Conservation (phyloP, 2,113 vertebrate genomes). For the Xiphophorus couchianus region DNA sequence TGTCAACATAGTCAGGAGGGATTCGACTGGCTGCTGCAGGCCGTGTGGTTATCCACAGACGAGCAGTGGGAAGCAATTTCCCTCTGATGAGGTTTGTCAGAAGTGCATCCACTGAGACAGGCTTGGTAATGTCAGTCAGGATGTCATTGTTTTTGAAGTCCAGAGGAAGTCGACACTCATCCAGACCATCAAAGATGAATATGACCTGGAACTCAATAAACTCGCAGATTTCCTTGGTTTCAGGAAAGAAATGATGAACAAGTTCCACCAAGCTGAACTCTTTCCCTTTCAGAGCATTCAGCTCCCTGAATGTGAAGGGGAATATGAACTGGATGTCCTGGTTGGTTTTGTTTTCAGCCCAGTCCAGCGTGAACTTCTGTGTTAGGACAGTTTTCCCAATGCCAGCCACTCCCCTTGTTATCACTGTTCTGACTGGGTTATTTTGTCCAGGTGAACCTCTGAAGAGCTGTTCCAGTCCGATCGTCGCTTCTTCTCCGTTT, state of each 20-base stretch:
- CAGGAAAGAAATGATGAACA: constrained; percentile 5
- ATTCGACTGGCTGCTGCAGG: constrained; percentile 6
- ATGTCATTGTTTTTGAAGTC: constrained; percentile 6
- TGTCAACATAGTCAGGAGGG: neutral
- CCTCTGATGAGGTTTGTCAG: constrained; percentile 14
- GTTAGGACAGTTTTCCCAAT: neutral
- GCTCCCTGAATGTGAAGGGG: constrained; percentile 7
- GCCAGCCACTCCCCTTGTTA: neutral
- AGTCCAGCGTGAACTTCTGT: constrained; percentile 13
- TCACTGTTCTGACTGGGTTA: constrained; percentile 1
- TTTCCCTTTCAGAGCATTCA: neutral
- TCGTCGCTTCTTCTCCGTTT: neutral
- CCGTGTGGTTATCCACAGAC: constrained; percentile 3
- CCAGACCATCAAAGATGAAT: constrained; percentile 17
- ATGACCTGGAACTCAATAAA: neutral
- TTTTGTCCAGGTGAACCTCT: neutral
- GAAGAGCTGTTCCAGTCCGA: constrained; percentile 16
- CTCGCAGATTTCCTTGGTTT: neutral
- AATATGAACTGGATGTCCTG: constrained; percentile 3
- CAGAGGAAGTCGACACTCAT: constrained; percentile 16
- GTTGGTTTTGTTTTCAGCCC: constrained; percentile 12
- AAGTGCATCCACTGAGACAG: neutral
- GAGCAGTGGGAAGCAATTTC: constrained; percentile 9
- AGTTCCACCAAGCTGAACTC: constrained; percentile 8
- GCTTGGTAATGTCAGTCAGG: neutral